Percentiles rank a stretch among this genome's conserved stretches.
These are phyloP conservation scores for Polymixis lichenea DNA, from an alignment of 2,888 invertebrate genomes.

Conservation along the genomic window DNA sequence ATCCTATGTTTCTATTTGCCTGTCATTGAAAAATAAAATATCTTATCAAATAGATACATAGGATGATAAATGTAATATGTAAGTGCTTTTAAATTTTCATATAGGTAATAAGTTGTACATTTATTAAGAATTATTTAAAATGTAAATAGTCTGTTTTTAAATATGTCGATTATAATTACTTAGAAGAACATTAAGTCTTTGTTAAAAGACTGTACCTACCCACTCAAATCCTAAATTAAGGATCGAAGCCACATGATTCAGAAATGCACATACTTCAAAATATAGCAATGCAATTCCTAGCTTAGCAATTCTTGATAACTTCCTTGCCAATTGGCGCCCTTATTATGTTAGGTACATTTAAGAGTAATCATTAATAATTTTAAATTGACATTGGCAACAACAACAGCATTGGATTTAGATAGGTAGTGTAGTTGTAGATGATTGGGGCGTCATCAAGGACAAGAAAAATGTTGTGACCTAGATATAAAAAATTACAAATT, in stretches of 20 bases:
- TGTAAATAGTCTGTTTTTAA: neutral
- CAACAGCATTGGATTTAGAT: slow-evolving; percentile 10
- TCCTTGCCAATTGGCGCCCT: slow-evolving; percentile 42
- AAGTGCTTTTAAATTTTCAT: neutral
- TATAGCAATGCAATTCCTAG: too few species aligned
- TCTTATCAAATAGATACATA: too few species aligned
- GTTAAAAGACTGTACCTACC: neutral
- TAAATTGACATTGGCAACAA: slow-evolving; percentile 40
- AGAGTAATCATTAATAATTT: slow-evolving; percentile 13
- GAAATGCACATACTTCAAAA: slow-evolving; percentile 7
- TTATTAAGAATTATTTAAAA: neutral
- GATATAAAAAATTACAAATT: too few species aligned
- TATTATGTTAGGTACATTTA: slow-evolving; percentile 4
- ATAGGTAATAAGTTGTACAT: neutral
- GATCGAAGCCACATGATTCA: slow-evolving; percentile 17
- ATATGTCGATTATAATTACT: neutral
- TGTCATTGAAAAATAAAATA: too few species aligned
- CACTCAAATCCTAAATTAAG: neutral
- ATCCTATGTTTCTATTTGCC: neutral
- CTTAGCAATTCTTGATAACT: slow-evolving; percentile 11
- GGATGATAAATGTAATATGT: too few species aligned
- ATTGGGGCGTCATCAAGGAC: neutral
- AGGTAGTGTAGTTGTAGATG: neutral
- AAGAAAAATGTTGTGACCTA: neutral
- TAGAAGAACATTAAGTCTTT: neutral